Percentiles rank a stretch among this genome's conserved stretches.
Conservation (phyloP, 2,888 invertebrate genomes). For the Phyllotreta striolata region DNA sequence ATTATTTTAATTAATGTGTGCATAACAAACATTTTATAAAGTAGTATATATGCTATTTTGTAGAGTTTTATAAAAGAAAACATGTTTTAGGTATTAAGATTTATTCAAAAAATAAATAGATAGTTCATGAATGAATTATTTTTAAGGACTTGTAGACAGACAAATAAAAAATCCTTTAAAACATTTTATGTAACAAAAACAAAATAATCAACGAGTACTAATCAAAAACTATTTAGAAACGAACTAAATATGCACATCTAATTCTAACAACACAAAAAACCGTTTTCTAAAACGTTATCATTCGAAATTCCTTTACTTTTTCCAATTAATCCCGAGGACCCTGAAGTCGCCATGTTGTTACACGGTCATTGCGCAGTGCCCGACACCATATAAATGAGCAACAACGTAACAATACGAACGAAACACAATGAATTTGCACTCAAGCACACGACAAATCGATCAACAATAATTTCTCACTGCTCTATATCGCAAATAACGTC, state of each 20-base stretch:
- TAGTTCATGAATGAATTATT: no score
- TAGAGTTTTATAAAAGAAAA: no score
- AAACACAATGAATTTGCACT: conserved; percentile 40
- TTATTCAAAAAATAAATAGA: no score
- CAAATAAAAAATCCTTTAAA: no score
- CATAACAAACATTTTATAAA: no score
- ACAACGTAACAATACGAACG: conserved; percentile 23
- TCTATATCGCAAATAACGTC: conserved; percentile 22
- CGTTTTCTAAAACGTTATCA: conserved; percentile 5
- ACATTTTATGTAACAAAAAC: neutral
- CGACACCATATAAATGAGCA: conserved; percentile 14
- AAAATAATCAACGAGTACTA: conserved; percentile 1
- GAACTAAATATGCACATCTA: conserved; percentile 3
- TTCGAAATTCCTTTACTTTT: conserved; percentile 15
- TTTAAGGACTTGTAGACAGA: no score
- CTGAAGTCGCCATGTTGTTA: conserved; percentile 44
- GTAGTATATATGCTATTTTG: no score
- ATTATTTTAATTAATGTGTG: no score
- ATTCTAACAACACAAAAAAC: neutral
- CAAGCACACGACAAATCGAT: conserved; percentile 31
- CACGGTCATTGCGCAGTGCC: conserved; percentile 47
- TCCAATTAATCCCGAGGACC: neutral
- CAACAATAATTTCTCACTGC: conserved; percentile 37
- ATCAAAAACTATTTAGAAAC: conserved; percentile 2
- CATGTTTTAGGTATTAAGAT: no score